Percentiles rank a stretch among this genome's conserved stretches.
These are phyloP conservation scores for Pristis pectinata DNA, from an alignment of 2,797 vertebrate genomes.

Conservation along the genomic window DNA sequence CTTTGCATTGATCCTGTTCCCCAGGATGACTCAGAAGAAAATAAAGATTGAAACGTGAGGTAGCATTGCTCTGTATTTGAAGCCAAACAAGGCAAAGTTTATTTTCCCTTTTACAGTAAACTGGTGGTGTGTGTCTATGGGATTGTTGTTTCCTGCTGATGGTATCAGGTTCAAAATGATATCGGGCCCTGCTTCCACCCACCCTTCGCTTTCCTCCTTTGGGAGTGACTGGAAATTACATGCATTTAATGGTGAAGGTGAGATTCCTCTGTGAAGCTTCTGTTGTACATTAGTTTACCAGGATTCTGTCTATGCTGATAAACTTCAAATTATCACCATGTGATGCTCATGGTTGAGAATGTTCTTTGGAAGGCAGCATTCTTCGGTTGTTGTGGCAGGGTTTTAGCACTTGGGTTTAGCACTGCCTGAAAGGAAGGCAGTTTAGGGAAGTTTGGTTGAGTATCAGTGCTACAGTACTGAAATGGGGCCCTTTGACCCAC, in stretches of 20 bases:
- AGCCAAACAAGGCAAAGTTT: neutral
- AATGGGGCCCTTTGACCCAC: too few species aligned
- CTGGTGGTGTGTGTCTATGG: too few species aligned
- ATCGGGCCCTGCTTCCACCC: too few species aligned
- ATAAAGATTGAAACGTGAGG: neutral
- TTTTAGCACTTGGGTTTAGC: neutral
- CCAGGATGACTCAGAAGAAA: neutral
- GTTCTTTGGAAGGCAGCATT: neutral
- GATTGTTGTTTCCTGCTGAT: neutral
- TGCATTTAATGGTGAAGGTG: neutral
- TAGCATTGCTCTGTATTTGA: neutral
- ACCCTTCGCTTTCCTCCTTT: too few species aligned
- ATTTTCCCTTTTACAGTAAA: neutral
- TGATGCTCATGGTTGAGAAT: neutral
- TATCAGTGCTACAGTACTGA: too few species aligned
- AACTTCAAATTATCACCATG: too few species aligned
- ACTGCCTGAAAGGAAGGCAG: neutral
- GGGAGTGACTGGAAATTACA: neutral
- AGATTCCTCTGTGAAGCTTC: neutral
- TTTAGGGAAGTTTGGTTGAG: neutral
- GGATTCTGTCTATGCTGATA: neutral
- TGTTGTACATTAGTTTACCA: neutral
- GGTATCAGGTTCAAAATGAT: too few species aligned
- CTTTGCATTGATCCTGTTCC: neutral
- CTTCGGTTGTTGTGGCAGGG: neutral